phyloP scores from a whole-genome alignment of 92 coral and sea anemone species.

The Isaurus tuberculatus region DNA sequence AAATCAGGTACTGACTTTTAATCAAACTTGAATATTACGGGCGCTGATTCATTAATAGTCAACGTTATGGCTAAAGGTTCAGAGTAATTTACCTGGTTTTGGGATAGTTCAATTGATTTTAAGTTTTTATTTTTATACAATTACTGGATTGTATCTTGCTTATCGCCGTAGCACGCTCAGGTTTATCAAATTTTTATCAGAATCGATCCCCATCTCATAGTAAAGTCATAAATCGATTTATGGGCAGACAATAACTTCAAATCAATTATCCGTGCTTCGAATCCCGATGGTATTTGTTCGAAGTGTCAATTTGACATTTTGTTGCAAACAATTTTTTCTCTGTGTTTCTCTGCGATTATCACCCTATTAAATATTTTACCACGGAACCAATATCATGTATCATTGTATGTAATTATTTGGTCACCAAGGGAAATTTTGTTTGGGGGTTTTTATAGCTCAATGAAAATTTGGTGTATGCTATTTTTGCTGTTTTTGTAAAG shows the following conservation, averaged over 20 bases:
- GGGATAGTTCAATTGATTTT: neutral
- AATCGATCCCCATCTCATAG: neutral
- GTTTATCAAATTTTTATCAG: neutral
- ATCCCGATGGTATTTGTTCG: no score
- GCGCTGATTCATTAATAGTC: no score
- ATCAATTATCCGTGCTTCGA: no score
- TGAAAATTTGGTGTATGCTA: no score
- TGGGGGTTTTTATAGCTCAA: no score
- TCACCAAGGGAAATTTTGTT: no score
- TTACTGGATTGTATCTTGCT: neutral
- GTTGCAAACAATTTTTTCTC: neutral
- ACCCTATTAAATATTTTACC: neutral
- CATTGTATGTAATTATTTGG: no score
- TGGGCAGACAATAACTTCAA: no score
- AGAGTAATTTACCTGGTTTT: neutral
- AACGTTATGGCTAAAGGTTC: no score
- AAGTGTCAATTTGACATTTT: neutral
- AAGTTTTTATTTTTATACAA: neutral
- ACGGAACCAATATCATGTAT: neutral
- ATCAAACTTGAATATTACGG: neutral
- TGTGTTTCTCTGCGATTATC: neutral
- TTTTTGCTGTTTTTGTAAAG: no score
- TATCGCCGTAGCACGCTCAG: neutral
- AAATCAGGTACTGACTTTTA: conserved; percentile 75
- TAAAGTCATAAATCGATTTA: no score